These are phyloP conservation scores for Drosophila obscura DNA, from an alignment of 1,140 invertebrate genomes.

Conservation along the genomic window DNA sequence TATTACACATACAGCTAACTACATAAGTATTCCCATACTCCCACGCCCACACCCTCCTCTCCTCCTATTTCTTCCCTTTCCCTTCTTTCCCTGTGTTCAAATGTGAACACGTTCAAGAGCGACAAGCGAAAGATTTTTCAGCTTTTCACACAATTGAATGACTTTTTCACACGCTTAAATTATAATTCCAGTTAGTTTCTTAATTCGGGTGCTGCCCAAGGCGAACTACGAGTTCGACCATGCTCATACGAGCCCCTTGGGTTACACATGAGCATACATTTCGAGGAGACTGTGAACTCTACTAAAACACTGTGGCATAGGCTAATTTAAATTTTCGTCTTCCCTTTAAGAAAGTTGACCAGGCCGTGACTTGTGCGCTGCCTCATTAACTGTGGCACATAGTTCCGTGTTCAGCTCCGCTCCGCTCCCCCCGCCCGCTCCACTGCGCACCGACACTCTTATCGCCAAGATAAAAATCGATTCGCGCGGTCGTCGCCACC, in stretches of 20 bases:
- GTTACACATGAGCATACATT: slow-evolving; percentile 76
- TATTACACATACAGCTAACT: slow-evolving; percentile 68
- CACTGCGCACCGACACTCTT: slow-evolving; percentile 25
- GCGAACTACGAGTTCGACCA: slow-evolving; percentile 9
- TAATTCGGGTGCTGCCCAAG: slow-evolving; percentile 44
- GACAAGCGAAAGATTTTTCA: slow-evolving; percentile 56
- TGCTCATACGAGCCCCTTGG: slow-evolving; percentile 31
- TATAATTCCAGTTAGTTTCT: slow-evolving; percentile 78
- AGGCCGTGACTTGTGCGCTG: slow-evolving; percentile 69
- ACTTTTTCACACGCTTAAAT: slow-evolving; percentile 79
- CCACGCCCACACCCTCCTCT: slow-evolving; percentile 32
- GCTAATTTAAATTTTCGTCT: slow-evolving; percentile 77
- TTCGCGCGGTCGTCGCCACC: slow-evolving; percentile 75
- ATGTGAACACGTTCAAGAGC: slow-evolving; percentile 72
- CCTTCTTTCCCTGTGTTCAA: slow-evolving; percentile 25
- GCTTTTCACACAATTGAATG: slow-evolving; percentile 80
- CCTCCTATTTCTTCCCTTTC: slow-evolving; percentile 28
- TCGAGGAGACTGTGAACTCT: slow-evolving; percentile 1
- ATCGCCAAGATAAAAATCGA: slow-evolving; percentile 74
- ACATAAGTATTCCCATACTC: slow-evolving; percentile 36
- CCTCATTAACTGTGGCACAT: slow-evolving; percentile 79
- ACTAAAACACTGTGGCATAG: slow-evolving; percentile 53
- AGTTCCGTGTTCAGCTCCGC: slow-evolving; percentile 35
- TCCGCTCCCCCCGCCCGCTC: slow-evolving; percentile 4
- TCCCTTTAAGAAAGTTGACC: slow-evolving; percentile 75